Base-by-base conservation (phyloP, 2,113 vertebrate genomes). In the Noturus placidus region DNA sequence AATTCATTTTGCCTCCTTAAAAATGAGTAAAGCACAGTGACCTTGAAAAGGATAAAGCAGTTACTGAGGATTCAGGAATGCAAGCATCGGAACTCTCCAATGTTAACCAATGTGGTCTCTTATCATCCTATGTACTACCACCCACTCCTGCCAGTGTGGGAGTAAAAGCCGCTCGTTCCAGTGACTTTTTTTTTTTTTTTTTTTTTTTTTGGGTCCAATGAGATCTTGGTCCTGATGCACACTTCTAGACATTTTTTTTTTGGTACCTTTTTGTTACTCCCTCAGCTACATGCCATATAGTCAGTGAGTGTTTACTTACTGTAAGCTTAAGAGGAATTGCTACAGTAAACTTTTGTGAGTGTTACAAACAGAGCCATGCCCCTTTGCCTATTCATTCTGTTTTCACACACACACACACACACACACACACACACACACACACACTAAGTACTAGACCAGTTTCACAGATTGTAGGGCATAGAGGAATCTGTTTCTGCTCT, bases 361-460 rank as follows among this genome's bases (percentile, higher is more conserved):
- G 46, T 2, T 25, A 38, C 70, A 46, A 22, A 74, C 20, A 74
- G 35, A 74, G 25, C 72, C 25, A 76, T 27, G 72, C 13, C 46
- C 13, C 25, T 74, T 74, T 42, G 19, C 70, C 38, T 74, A 72
- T 22, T 65, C 80, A 83, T 65, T n/a, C 63, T 83, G n/a, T 46
- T 59, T 46, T 38, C 30, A 46, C 70, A 30, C 84, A 9, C 14
- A n/a, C 56, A 83, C 20, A 42, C 80, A 82, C 57, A 63, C 30
- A 50, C 46, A 46, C 46, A 8, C 46, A 46, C 46, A 46, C 46
- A 46, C 46, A 61, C 30, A 46, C 70, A 46, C 84, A 9, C 14
- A n/a, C 56, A 67, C 20, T 5, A 27, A 88, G 63, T 81, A 65
- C 14, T n/a, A 65, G 63, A 33, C 82, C 84, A 89, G 90, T 89